phyloP scores from a whole-genome alignment of 2,113 vertebrate genomes.

The Pipa parva region DNA sequence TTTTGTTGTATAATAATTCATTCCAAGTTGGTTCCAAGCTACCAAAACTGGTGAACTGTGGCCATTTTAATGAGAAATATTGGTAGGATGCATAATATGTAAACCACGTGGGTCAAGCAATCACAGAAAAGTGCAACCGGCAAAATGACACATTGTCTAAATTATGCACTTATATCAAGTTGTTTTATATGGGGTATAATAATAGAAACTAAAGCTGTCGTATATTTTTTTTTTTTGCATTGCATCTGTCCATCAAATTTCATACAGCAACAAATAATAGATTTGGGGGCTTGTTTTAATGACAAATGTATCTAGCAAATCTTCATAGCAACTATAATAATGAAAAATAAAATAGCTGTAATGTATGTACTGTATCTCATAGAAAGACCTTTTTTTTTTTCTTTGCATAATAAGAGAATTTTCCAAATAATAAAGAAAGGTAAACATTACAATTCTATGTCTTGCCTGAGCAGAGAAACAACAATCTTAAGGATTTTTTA shows the following conservation, averaged over 20 bases:
- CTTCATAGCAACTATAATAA: not conserved
- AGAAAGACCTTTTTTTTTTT: not conserved
- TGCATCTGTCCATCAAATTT: slow-evolving; percentile 70
- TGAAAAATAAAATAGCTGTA: no score
- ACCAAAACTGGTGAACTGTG: slow-evolving; percentile 82
- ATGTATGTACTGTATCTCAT: not conserved
- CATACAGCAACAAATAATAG: slow-evolving; percentile 5
- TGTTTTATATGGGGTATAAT: slow-evolving; percentile 77
- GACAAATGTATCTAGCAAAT: not conserved
- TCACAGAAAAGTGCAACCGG: slow-evolving; percentile 77
- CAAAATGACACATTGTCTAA: slow-evolving; percentile 82
- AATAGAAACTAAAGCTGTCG: slow-evolving; percentile 73
- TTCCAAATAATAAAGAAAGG: not conserved
- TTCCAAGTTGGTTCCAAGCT: slow-evolving; percentile 79
- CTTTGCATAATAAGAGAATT: not conserved
- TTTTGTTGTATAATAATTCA: slow-evolving; percentile 93
- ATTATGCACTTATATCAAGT: slow-evolving; percentile 76
- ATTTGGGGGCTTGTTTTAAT: not conserved
- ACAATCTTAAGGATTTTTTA: slow-evolving; percentile 4
- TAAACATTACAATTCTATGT: not conserved
- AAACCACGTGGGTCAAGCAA: slow-evolving; percentile 76
- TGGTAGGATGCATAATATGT: slow-evolving; percentile 78
- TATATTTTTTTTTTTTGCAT: slow-evolving; percentile 68
- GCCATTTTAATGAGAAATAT: slow-evolving; percentile 88
- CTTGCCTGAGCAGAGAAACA: not conserved